Evolutionary conservation across 1,140 invertebrate species (phyloP).

Genomic region (Ridgeia piscesae): DNA sequence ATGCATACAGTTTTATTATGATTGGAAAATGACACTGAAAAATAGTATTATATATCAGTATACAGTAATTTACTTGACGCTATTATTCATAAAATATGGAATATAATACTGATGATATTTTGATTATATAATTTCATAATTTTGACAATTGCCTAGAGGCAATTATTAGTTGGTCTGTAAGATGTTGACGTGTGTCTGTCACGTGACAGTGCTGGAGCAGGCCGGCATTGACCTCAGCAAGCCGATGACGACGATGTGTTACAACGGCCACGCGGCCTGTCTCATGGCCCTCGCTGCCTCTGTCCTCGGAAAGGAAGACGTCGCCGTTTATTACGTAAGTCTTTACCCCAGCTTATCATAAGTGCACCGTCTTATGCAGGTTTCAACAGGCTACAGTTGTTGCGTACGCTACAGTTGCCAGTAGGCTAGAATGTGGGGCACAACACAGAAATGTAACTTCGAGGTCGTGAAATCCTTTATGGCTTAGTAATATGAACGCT

Average conservation of each 20-base stretch:
- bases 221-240: slow-evolving; percentile 1
- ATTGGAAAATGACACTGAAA: too few relatives aligned
- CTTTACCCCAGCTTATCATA: background rate
- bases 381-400: background rate
- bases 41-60: too few relatives aligned
- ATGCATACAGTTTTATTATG: too few relatives aligned
- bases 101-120: too few relatives aligned
- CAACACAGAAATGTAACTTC: background rate
- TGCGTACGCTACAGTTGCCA: background rate
- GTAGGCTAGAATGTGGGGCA: background rate
- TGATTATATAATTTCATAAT: background rate
- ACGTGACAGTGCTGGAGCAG: background rate
- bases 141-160: background rate
- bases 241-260: slow-evolving; percentile 13
- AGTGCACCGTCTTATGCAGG: background rate
- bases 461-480: background rate
- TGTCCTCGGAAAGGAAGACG: background rate
- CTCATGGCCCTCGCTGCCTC: background rate
- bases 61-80: too few relatives aligned
- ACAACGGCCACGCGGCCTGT: background rate
- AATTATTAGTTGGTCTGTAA: background rate
- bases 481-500: background rate
- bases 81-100: too few relatives aligned
- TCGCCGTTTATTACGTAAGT: slow-evolving; percentile 10
- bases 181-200: background rate